Conservation (phyloP, 2,797 vertebrate genomes). For the Arrhamphus sclerolepis region DNA sequence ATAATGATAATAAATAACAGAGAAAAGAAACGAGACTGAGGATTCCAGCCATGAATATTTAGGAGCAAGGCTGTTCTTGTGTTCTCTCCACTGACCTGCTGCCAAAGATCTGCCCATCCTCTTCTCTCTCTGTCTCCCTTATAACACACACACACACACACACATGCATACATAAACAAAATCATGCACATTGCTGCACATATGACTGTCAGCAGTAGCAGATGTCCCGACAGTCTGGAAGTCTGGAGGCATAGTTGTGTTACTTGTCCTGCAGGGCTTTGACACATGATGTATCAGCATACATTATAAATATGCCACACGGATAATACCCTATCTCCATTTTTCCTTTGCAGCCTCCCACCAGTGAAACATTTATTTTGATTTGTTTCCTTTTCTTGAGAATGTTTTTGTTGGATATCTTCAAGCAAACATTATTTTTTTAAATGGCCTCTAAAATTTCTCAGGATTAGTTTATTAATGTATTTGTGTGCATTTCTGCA, state of each 20-base stretch:
- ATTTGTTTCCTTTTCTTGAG: constrained; percentile 2
- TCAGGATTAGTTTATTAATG: not conserved
- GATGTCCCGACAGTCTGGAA: constrained; percentile 84
- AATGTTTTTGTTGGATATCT: not conserved
- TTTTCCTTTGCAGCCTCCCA: constrained; percentile 5
- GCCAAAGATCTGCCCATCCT: constrained; percentile 65
- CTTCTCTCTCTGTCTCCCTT: not conserved
- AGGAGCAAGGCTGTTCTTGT: constrained; percentile 64
- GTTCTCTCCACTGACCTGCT: constrained; percentile 62
- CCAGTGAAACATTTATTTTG: constrained; percentile 1
- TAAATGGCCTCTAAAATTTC: not conserved
- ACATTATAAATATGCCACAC: constrained; percentile 65
- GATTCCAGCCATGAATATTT: constrained; percentile 73
- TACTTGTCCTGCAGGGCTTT: constrained; percentile 74
- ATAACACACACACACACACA: constrained; percentile 34
- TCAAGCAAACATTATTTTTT: not conserved
- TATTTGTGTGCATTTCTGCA: not conserved
- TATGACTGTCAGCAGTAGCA: constrained; percentile 82
- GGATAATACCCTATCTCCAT: constrained; percentile 26
- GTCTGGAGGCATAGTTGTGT: constrained; percentile 75
- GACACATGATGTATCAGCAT: constrained; percentile 75
- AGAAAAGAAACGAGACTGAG: constrained; percentile 14
- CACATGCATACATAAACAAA: constrained; percentile 31
- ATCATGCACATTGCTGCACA: constrained; percentile 53
- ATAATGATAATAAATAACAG: not conserved